Evolutionary conservation across 2,888 invertebrate species (phyloP).

Genomic region (Toxonevra muliebris): DNA sequence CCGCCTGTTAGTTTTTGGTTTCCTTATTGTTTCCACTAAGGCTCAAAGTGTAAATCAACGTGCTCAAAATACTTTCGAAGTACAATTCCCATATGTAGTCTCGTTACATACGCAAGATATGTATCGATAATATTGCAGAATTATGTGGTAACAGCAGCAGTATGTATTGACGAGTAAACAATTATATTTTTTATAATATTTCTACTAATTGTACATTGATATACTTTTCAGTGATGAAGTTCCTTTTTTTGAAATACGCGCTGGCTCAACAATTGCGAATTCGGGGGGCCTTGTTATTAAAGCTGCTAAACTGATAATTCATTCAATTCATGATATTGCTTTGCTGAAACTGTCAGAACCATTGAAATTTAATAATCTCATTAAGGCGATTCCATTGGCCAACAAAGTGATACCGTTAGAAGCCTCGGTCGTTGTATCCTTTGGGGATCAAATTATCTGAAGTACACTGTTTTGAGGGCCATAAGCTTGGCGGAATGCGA

Average conservation of each 20-base stretch:
- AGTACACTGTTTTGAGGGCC: constrained; percentile 45
- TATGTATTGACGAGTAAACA: constrained; percentile 8
- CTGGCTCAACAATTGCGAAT: constrained; percentile 27
- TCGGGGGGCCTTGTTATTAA: constrained; percentile 43
- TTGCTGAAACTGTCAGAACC: constrained; percentile 45
- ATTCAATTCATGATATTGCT: constrained; percentile 54
- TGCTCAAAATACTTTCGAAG: constrained; percentile 45
- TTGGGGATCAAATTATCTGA: constrained; percentile 54
- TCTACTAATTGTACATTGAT: neutral
- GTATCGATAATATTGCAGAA: constrained; percentile 20
- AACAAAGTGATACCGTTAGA: constrained; percentile 42
- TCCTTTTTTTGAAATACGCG: neutral
- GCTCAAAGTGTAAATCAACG: constrained; percentile 12
- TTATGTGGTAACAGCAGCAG: constrained; percentile 31
- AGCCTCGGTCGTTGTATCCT: constrained; percentile 47
- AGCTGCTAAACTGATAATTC: constrained; percentile 43
- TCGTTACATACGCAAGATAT: constrained; percentile 44
- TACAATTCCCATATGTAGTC: constrained; percentile 53
- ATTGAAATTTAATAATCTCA: constrained; percentile 35
- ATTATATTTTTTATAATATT: neutral
- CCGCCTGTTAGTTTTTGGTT: too few species aligned
- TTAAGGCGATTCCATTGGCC: constrained; percentile 48
- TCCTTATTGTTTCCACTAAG: too few species aligned
- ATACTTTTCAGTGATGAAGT: too few species aligned
- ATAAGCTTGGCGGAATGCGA: constrained; percentile 43